These are phyloP conservation scores for Drosophila teissieri DNA, from an alignment of 1,140 invertebrate species.

Conservation along the genomic window DNA sequence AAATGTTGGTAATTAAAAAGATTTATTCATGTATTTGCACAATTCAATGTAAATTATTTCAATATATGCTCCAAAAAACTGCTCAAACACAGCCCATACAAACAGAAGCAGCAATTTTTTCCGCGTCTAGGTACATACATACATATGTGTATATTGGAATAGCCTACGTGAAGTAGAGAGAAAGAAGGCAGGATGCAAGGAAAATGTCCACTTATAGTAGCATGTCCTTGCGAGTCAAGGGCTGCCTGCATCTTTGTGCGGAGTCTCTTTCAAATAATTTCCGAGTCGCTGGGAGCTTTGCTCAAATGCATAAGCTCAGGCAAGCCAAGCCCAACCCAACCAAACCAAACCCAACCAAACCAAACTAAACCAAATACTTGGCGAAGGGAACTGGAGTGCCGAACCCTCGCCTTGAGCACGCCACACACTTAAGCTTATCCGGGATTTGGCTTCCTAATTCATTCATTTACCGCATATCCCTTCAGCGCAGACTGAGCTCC, in stretches of 20 bases:
- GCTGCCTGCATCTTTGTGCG: background rate
- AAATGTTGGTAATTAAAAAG: background rate
- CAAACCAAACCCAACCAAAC: background rate
- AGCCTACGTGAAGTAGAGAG: too few species aligned
- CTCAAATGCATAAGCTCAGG: conserved; percentile 25
- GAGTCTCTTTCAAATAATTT: conserved; percentile 30
- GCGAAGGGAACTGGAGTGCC: conserved; percentile 9
- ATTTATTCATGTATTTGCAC: too few species aligned
- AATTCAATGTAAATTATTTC: too few species aligned
- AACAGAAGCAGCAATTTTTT: too few species aligned
- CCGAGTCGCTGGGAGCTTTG: conserved; percentile 12
- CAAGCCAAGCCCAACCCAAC: conserved; percentile 1
- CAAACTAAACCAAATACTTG: conserved; percentile 13
- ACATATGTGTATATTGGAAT: background rate
- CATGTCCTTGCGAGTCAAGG: background rate
- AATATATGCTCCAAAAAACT: too few species aligned
- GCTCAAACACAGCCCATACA: too few species aligned
- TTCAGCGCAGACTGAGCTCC: conserved; percentile 17
- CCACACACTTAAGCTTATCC: conserved; percentile 56
- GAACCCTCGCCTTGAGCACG: conserved; percentile 16
- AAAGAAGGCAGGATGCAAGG: background rate
- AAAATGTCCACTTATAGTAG: background rate
- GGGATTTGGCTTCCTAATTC: conserved; percentile 55
- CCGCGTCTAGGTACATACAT: too few species aligned
- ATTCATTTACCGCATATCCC: conserved; percentile 58